These are phyloP conservation scores for Apodemia duryi DNA, from an alignment of 2,888 invertebrate species.

Conservation along the genomic window DNA sequence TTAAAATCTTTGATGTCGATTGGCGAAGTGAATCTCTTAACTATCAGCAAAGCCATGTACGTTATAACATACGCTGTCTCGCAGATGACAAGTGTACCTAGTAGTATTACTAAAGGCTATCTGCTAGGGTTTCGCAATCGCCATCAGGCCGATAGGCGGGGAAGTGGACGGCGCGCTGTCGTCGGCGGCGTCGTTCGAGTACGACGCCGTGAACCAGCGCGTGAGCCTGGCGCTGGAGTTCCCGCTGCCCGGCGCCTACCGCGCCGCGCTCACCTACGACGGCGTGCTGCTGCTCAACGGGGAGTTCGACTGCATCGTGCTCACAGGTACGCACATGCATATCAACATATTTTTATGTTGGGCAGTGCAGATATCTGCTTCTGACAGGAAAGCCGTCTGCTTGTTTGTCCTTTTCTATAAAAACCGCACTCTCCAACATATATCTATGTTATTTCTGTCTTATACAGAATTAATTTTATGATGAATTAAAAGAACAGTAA, in stretches of 20 bases:
- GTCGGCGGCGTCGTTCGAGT: conserved; percentile 80
- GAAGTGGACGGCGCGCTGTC: conserved; percentile 72
- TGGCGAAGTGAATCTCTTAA: too few species aligned
- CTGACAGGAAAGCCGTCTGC: too few species aligned
- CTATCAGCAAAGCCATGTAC: too few species aligned
- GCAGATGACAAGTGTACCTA: background rate
- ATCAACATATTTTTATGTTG: too few species aligned
- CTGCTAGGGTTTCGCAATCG: conserved; percentile 81
- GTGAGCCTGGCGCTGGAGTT: conserved; percentile 88
- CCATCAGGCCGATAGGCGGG: conserved; percentile 80
- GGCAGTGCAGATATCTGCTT: too few species aligned
- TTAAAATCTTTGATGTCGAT: too few species aligned
- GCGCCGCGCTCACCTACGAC: conserved; percentile 87
- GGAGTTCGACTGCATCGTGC: conserved; percentile 94
- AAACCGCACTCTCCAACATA: too few species aligned
- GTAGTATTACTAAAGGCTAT: background rate
- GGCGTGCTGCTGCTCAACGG: conserved; percentile 90
- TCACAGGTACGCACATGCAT: conserved; percentile 86
- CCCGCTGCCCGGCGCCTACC: conserved; percentile 88
- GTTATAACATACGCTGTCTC: conserved; percentile 22
- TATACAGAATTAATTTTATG: too few species aligned
- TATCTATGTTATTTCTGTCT: too few species aligned
- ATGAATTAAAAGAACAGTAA: too few species aligned
- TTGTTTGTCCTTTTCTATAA: too few species aligned
- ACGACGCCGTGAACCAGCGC: conserved; percentile 88